phyloP scores from a whole-genome alignment of 2,113 vertebrate genomes.

The Sinocyclocheilus rhinocerous region DNA sequence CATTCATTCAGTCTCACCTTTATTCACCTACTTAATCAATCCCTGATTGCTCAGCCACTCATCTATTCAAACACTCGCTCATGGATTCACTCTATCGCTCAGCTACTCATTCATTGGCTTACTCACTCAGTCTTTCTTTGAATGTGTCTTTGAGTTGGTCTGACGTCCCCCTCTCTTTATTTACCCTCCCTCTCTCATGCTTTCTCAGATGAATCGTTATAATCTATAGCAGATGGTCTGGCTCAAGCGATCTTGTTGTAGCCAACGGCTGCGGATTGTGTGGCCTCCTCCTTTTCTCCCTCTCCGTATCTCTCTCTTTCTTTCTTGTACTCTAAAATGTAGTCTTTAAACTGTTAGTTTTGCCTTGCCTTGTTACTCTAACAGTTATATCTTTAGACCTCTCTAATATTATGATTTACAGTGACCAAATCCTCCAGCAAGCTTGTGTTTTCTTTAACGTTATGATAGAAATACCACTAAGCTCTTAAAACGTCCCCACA shows the following conservation, averaged over 20 bases:
- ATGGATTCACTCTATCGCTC: not conserved
- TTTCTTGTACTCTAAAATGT: not conserved
- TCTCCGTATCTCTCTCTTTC: constrained; percentile 20
- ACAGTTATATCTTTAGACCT: not conserved
- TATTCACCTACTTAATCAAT: not conserved
- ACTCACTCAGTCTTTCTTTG: constrained; percentile 59
- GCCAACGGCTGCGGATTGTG: constrained; percentile 56
- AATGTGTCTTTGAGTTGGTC: constrained; percentile 29
- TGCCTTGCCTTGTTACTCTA: not conserved
- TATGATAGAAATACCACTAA: constrained; percentile 23
- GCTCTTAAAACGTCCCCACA: constrained; percentile 5
- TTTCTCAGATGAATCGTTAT: constrained; percentile 47
- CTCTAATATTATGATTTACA: constrained; percentile 8
- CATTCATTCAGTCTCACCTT: not conserved
- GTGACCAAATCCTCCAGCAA: not conserved
- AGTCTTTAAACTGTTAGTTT: not conserved
- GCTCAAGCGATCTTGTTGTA: constrained; percentile 59
- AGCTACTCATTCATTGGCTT: constrained; percentile 49
- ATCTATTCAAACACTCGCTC: constrained; percentile 48
- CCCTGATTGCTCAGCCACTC: constrained; percentile 46
- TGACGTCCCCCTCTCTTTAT: constrained; percentile 21
- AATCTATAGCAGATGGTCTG: constrained; percentile 77
- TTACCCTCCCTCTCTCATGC: constrained; percentile 32
- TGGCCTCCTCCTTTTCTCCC: constrained; percentile 45
- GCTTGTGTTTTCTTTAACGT: not conserved